Evolutionary conservation across 2,888 invertebrate genomes (phyloP), one percentile per base, ranked within the genome.

Genomic region (Philopedon plagiatum): DNA sequence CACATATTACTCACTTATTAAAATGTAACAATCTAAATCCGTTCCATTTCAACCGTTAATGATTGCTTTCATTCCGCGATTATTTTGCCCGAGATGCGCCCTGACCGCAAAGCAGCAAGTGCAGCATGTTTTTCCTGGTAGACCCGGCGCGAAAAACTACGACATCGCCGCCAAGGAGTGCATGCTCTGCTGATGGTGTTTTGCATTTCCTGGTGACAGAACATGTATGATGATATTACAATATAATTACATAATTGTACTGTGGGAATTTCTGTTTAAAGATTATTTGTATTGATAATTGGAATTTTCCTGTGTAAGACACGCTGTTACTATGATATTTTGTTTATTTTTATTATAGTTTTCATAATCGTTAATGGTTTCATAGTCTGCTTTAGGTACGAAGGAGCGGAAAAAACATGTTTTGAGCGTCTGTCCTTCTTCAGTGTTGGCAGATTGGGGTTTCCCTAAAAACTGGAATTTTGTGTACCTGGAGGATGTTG

Each of bases 61-160:
- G 60, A 34, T 60, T 51, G 37, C 58, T 23, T 34, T 56, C 23
- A 23, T 51, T 32, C 23, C 62, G 62, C 58, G 60, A 64, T 70
- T 64, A 70, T 70, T 64, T 64, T 57, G 70, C 39, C 64, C 70
- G 70, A 70, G 64, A 64, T 70, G 63, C 58, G 63, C 70, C 39
- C 63, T 70, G 70, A 70, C 70, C 70, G 70, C 63, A 41, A 70
- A 64, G 70, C 26, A 58, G 64, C 70, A 70, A 70, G 64, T 70
- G 70, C 63, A 64, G 70, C 63, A 64, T 26, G 69, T 60, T 67
- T 60, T 57, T 65, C 56, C 34, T 58, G 44, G 26, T 46, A 44
- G 23, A 44, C 29, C 19, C 18, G 32, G 44, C 23, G 26, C 32
- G 61, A 61, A 54, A 54, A 54, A 54, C 51, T 49, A 29, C 51